These are phyloP conservation scores for Chaetorhynchus papuensis DNA, from an alignment of 2,113 vertebrate species.

Conservation along the genomic window DNA sequence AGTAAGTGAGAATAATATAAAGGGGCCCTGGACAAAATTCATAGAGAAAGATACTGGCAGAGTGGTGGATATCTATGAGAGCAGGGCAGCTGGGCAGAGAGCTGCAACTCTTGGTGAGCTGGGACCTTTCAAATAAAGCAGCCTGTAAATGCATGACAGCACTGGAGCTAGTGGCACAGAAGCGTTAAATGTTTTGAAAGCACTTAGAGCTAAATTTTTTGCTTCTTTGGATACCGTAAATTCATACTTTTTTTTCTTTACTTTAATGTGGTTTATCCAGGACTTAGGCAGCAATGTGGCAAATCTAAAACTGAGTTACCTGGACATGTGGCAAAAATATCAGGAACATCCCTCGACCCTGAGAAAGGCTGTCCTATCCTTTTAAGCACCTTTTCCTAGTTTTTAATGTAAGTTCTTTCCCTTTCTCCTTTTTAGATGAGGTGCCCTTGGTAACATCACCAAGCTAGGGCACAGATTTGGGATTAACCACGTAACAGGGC, in stretches of 20 bases:
- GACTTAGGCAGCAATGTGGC: fast-evolving
- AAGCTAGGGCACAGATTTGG: neutral
- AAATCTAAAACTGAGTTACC: neutral
- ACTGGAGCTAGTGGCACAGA: neutral
- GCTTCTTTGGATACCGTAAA: neutral
- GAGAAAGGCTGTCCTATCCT: neutral
- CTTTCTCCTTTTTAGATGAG: neutral
- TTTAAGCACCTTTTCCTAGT: neutral
- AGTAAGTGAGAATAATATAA: neutral
- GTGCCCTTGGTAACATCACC: neutral
- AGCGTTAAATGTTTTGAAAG: neutral
- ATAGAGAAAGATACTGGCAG: neutral
- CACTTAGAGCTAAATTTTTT: neutral
- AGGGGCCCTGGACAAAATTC: neutral
- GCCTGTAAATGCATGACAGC: neutral
- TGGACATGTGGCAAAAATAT: neutral
- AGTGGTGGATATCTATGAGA: neutral
- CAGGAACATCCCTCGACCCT: neutral
- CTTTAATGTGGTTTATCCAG: neutral
- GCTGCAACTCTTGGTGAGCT: fast-evolving
- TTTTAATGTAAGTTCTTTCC: neutral
- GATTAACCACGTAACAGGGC: neutral
- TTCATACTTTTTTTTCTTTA: neutral
- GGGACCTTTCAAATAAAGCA: neutral
- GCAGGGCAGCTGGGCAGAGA: neutral